phyloP scores from a whole-genome alignment of 2,113 vertebrate species.

The Peromyscus maniculatus region DNA sequence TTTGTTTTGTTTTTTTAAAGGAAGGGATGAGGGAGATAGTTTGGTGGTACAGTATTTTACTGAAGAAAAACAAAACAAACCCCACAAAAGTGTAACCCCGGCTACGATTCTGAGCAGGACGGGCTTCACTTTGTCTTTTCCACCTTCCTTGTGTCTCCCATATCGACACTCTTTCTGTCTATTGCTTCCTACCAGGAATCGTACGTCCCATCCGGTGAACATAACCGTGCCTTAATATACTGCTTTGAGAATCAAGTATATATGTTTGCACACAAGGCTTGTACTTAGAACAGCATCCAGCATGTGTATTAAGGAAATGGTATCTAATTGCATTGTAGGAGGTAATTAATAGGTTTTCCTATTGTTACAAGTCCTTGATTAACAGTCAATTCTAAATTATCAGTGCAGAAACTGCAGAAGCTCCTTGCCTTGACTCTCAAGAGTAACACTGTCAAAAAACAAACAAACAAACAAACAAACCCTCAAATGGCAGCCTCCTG shows the following conservation, averaged over 20 bases:
- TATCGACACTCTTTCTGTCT: background rate
- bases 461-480: background rate
- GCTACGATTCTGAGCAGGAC: background rate
- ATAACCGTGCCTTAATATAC: fast-evolving
- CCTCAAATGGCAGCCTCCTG: background rate
- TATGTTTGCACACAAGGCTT: fast-evolving
- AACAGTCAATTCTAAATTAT: constrained; percentile 5
- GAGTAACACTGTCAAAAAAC: background rate
- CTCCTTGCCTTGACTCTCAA: background rate
- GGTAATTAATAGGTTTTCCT: background rate
- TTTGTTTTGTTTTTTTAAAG: too few relatives aligned
- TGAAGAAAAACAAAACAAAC: background rate
- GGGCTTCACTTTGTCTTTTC: background rate
- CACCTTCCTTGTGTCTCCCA: background rate
- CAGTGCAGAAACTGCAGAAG: background rate
- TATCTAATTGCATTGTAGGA: background rate
- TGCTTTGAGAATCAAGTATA: background rate
- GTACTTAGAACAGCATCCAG: background rate
- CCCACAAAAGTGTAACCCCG: background rate
- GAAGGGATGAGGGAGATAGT: background rate
- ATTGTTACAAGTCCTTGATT: constrained; percentile 20
- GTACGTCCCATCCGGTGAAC: background rate
- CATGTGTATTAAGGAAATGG: fast-evolving
- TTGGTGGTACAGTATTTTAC: background rate
- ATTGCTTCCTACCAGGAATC: background rate